Evolutionary conservation across 2,888 invertebrate genomes (phyloP).

Genomic region (Apamea sordens): DNA sequence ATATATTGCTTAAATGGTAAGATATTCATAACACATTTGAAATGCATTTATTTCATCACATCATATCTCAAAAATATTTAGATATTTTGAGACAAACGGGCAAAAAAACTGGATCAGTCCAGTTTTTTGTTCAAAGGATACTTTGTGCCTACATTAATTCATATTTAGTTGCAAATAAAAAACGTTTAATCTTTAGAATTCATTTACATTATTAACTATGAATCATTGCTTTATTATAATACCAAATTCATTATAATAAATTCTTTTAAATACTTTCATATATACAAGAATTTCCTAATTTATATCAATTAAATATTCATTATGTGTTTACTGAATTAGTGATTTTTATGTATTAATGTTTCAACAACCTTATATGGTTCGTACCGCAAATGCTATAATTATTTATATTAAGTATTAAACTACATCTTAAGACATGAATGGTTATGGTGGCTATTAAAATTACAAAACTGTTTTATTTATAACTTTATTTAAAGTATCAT

Average conservation of each 20-base stretch:
- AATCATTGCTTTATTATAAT: constrained; percentile 61
- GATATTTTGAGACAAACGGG: not conserved
- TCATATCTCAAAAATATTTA: constrained; percentile 52
- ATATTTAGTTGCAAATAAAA: constrained; percentile 56
- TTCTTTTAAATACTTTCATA: constrained; percentile 57
- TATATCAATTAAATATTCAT: constrained; percentile 64
- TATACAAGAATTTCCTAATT: constrained; percentile 47
- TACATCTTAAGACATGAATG: constrained; percentile 17
- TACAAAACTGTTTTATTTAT: constrained; percentile 30
- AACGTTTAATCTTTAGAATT: constrained; percentile 58
- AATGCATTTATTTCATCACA: constrained; percentile 65
- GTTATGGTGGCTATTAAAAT: constrained; percentile 13
- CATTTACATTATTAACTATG: constrained; percentile 59
- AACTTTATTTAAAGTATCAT: constrained; percentile 25
- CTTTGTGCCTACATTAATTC: constrained; percentile 49
- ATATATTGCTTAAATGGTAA: constrained; percentile 31
- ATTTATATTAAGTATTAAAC: constrained; percentile 18
- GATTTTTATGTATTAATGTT: constrained; percentile 32
- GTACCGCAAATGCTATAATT: constrained; percentile 27
- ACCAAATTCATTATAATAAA: constrained; percentile 46
- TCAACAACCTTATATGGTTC: constrained; percentile 26
- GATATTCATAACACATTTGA: constrained; percentile 51
- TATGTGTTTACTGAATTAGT: constrained; percentile 51
- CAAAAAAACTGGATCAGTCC: constrained; percentile 27
- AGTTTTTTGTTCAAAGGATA: constrained; percentile 33